Percentiles rank a stretch among this genome's conserved stretches.
These are phyloP conservation scores for Dicyrtomina minuta DNA, from an alignment of 2,888 invertebrate genomes.

Conservation along the genomic window DNA sequence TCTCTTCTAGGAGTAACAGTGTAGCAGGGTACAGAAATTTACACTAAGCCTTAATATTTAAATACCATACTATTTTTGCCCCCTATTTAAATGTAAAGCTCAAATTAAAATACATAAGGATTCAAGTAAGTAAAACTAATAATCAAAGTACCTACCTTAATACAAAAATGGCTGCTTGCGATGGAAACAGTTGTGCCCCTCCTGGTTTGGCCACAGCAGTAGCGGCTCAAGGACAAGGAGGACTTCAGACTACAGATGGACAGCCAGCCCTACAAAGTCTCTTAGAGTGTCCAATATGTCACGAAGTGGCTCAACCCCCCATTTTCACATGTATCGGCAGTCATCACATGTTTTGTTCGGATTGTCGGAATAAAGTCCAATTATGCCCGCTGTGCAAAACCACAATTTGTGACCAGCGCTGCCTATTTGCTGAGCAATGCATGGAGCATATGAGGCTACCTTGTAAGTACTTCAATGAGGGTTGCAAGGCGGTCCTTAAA, in stretches of 20 bases:
- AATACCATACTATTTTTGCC: no score
- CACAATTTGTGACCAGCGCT: slow-evolving; percentile 28
- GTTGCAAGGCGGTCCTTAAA: slow-evolving; percentile 30
- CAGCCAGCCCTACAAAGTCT: slow-evolving; percentile 21
- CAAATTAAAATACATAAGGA: no score
- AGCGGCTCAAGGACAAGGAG: neutral
- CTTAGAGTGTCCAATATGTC: slow-evolving; percentile 43
- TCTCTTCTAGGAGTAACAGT: no score
- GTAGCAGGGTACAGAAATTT: no score
- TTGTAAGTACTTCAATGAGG: slow-evolving; percentile 39
- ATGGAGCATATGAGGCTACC: slow-evolving; percentile 33
- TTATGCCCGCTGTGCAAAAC: slow-evolving; percentile 35
- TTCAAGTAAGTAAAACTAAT: no score
- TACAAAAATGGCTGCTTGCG: slow-evolving; percentile 24
- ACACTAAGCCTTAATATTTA: no score
- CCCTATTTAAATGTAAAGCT: no score
- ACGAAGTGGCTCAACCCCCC: slow-evolving; percentile 32
- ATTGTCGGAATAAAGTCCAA: slow-evolving; percentile 29
- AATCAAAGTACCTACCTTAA: no score
- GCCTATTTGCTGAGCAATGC: slow-evolving; percentile 34
- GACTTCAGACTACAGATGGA: no score
- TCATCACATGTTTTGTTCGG: slow-evolving; percentile 40
- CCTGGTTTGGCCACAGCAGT: neutral
- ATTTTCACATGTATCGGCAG: slow-evolving; percentile 36
- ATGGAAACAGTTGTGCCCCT: slow-evolving; percentile 8